Evolutionary conservation across 2,113 vertebrate species (phyloP).

Genomic region (Hyla sarda): DNA sequence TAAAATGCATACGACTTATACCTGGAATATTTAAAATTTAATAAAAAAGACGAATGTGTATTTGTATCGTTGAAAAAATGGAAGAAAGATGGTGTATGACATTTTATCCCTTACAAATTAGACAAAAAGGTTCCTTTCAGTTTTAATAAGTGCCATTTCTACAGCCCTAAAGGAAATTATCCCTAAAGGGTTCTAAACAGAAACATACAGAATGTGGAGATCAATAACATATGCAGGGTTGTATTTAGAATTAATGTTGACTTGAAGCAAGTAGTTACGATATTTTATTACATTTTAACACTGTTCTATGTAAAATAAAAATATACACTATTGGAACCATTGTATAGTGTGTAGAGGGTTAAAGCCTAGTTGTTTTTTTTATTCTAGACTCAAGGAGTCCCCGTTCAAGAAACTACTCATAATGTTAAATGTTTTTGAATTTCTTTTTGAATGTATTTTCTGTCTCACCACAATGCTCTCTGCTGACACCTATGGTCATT

Average conservation of each 20-base stretch:
- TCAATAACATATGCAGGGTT: neutral
- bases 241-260: neutral
- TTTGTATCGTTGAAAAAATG: constrained; percentile 65
- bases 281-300: neutral
- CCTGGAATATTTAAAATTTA: constrained; percentile 64
- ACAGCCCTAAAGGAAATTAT: neutral
- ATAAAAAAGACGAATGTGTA: constrained; percentile 67
- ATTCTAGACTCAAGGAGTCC: no score
- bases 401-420: no score
- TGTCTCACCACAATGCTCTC: no score
- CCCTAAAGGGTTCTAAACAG: neutral
- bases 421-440: no score
- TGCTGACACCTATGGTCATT: no score
- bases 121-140: no score
- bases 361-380: no score
- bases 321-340: neutral
- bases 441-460: no score
- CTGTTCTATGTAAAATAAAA: neutral
- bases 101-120: neutral
- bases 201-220: neutral
- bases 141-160: no score
- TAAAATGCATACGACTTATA: constrained; percentile 53
- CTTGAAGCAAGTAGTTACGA: neutral
- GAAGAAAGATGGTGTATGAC: neutral
- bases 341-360: no score